Evolutionary conservation across 2,888 invertebrate genomes (phyloP).

Genomic region (Rhagonycha fulva): DNA sequence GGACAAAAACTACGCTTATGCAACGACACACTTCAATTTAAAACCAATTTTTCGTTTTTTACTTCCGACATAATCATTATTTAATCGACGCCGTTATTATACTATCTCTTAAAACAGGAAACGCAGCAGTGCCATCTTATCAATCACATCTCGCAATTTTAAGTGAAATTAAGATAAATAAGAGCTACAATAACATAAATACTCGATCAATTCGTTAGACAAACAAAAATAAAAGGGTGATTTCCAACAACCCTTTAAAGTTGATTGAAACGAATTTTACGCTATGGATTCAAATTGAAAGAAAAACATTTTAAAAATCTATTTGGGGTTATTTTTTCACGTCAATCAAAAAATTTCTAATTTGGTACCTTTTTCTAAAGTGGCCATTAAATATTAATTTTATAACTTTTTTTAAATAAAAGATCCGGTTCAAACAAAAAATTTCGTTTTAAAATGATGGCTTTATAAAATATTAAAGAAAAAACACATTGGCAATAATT

Average conservation of each 20-base stretch:
- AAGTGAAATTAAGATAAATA: not conserved
- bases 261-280: not conserved
- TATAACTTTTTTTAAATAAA: not conserved
- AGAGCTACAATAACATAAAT: not conserved
- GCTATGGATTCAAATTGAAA: not conserved
- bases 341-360: not conserved
- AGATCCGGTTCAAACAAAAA: not conserved
- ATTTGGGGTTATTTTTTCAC: not conserved
- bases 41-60: not conserved
- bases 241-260: not conserved
- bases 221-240: not conserved
- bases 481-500: not conserved
- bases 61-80: not conserved
- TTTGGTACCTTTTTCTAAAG: not conserved
- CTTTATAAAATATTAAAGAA: not conserved
- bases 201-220: not conserved
- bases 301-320: not conserved
- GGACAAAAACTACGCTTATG: not conserved
- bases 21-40: not conserved
- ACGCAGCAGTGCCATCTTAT: not conserved
- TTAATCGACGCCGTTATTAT: not conserved
- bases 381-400: not conserved
- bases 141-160: not conserved
- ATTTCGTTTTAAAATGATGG: not conserved
- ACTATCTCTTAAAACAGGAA: not conserved